Evolutionary conservation across 2,113 vertebrate species (phyloP), one percentile per base, ranked within the genome.

Genomic region (Hippotragus niger): DNA sequence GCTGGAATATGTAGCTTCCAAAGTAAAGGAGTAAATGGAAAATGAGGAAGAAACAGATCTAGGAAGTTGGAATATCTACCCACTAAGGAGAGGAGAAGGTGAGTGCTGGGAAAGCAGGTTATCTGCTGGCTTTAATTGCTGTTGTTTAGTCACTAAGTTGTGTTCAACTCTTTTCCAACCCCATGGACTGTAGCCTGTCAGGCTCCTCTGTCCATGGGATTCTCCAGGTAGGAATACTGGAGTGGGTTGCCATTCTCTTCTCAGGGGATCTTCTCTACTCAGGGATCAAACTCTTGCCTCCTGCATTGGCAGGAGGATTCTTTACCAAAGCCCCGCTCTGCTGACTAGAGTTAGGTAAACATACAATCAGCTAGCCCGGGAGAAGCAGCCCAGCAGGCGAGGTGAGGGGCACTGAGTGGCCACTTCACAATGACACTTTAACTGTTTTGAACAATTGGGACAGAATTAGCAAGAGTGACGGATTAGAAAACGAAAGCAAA

Each of bases 351-450:
- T 36, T 19, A 81, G 0, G 45, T 21, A 57, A 50, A 29, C 33
- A 13, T 6, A 11, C 40, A 13, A 21, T 21, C 9, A 23, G 45
- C 3, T 2, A 33, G 7, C n/a, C 36, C 25, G 2, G 11, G 3
- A 15, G 43, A 57, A 55, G 13, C 29, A 50, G 55, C 31, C 5
- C 33, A 43, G 78, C 36, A 43, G 25, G 2, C 29, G 14, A 15
- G 27, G 17, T 1, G 3, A 33, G 19, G 14, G 7, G 2, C 0
- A 1, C 29, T 33, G 27, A 55, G 23, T 64, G 11, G 21, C 25
- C 7, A 29, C 4, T 33, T 50, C 45, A 50, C 55, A 40, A n/a
- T n/a, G 23, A 9, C 6, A 1, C 47, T 16, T 92, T 27, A 55
- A 64, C 31, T 74, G 33, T 27, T 53, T 43, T 36, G 15, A 64